These are phyloP conservation scores for Emydocephalus ijimae DNA, from an alignment of 2,113 vertebrate species.

Conservation along the genomic window DNA sequence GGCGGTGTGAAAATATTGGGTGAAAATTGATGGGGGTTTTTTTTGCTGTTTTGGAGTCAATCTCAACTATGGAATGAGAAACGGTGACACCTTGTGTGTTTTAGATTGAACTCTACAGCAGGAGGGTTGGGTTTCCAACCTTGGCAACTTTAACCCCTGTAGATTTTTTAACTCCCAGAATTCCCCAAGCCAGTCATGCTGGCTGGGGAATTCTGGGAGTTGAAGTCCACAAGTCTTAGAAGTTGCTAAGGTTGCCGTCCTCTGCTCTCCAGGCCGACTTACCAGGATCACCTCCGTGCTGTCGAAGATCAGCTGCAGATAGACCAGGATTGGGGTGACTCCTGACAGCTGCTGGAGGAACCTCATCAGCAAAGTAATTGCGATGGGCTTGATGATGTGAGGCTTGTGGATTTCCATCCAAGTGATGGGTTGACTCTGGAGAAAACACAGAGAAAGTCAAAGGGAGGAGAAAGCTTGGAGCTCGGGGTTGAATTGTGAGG, in stretches of 20 bases:
- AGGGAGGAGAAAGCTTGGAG: too few relatives aligned
- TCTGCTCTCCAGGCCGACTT: background rate
- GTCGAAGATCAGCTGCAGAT: slow-evolving; percentile 86
- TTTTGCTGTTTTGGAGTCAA: background rate
- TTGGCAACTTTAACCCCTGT: background rate
- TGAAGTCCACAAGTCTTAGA: background rate
- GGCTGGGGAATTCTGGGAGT: background rate
- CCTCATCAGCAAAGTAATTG: slow-evolving; percentile 83
- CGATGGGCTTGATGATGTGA: slow-evolving; percentile 78
- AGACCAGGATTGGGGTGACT: slow-evolving; percentile 87
- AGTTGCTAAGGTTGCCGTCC: background rate
- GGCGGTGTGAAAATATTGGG: background rate
- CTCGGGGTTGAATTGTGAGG: background rate
- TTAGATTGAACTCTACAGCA: background rate
- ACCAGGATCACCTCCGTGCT: slow-evolving; percentile 77
- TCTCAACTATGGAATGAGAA: background rate
- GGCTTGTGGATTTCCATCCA: slow-evolving; percentile 76
- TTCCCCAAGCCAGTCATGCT: too few relatives aligned
- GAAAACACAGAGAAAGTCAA: background rate
- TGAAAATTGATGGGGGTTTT: too few relatives aligned
- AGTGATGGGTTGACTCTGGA: slow-evolving; percentile 66
- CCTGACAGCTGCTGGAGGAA: slow-evolving; percentile 94
- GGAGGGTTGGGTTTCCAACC: too few relatives aligned
- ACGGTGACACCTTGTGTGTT: background rate
- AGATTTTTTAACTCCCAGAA: background rate